These are phyloP conservation scores for Bombus superbus DNA, from an alignment of 1,140 invertebrate genomes.

Conservation along the genomic window DNA sequence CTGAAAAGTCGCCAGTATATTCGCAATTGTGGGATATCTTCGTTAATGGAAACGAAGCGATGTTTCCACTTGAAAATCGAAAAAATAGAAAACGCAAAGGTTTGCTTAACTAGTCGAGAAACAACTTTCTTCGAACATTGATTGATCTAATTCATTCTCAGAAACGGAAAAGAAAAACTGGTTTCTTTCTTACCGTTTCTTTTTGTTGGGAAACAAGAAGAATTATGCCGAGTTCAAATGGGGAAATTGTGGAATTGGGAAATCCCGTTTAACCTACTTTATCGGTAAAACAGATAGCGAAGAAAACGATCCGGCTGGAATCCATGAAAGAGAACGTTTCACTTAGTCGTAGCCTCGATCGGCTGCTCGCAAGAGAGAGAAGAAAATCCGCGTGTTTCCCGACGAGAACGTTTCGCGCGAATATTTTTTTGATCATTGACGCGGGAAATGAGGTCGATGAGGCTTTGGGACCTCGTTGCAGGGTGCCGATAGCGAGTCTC, in stretches of 20 bases:
- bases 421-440: slow-evolving; percentile 42
- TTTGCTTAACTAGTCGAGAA: background rate
- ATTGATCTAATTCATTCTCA: background rate
- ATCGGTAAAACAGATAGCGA: background rate
- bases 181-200: background rate
- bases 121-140: background rate
- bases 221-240: background rate
- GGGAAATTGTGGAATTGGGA: too few species aligned
- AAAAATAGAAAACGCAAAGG: too few species aligned
- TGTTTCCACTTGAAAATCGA: too few species aligned
- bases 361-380: too few species aligned
- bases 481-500: slow-evolving; percentile 43
- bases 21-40: too few species aligned
- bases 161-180: background rate
- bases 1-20: too few species aligned
- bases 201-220: too few species aligned
- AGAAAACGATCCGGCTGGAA: too few species aligned
- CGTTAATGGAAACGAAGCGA: too few species aligned
- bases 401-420: slow-evolving; percentile 15
- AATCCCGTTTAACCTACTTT: background rate
- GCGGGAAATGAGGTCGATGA: slow-evolving; percentile 46
- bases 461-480: slow-evolving; percentile 44
- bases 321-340: background rate
- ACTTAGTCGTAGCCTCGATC: background rate
- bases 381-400: background rate